Evolutionary conservation across 2,113 vertebrate genomes (phyloP).

Genomic region (Rhinichthys klamathensis): DNA sequence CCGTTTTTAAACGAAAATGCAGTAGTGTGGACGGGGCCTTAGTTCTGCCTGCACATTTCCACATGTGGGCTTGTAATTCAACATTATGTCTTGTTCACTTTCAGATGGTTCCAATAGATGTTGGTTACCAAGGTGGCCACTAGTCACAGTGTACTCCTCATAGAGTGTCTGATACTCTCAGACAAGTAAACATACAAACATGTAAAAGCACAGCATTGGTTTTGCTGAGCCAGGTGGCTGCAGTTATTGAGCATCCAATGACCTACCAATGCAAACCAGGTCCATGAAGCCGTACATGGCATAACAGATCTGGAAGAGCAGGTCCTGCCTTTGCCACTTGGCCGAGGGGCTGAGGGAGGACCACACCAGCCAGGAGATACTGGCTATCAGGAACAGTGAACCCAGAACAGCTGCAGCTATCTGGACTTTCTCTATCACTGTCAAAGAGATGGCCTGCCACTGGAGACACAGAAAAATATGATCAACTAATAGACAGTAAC

Average conservation of each 20-base stretch:
- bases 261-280: conserved; percentile 87
- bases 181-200: background rate
- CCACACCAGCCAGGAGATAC: conserved; percentile 84
- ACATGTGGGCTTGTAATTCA: conserved; percentile 3
- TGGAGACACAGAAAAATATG: conserved; percentile 56
- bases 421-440: conserved; percentile 91
- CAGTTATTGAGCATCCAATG: background rate
- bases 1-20: too few species aligned
- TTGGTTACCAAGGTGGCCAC: background rate
- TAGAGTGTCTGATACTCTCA: background rate
- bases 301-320: conserved; percentile 94
- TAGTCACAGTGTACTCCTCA: background rate
- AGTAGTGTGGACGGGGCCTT: too few species aligned
- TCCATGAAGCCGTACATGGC: conserved; percentile 95
- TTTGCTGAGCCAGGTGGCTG: background rate
- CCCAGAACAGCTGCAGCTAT: conserved; percentile 88
- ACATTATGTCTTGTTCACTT: background rate
- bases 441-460: conserved; percentile 93
- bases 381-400: conserved; percentile 82
- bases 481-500: background rate
- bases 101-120: background rate
- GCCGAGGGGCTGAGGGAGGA: conserved; percentile 89
- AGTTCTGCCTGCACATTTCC: background rate
- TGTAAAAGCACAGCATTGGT: background rate
- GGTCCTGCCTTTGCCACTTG: conserved; percentile 92